Evolutionary conservation across 2,113 vertebrate genomes (phyloP), one percentile per base, ranked within the genome.

Genomic region (Melozone crissalis): DNA sequence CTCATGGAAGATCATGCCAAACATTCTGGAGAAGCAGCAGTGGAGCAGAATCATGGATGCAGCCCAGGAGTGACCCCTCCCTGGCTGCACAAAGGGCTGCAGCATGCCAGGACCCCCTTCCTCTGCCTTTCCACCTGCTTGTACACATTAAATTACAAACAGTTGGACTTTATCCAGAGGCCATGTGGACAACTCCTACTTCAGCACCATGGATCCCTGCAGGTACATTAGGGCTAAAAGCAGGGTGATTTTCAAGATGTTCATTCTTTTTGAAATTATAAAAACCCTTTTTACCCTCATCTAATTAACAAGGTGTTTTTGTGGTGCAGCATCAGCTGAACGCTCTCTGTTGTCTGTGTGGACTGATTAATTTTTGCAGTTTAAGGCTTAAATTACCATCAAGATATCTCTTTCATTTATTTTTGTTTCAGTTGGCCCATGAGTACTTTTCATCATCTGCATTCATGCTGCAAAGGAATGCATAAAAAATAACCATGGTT

Each of bases 211-310:
- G 63, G 39, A 76, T 94, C 74, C 68, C 71, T 84, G 39, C 83
- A 92, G 77, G 68, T 82, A 49, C 35, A 77, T 97, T 77, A 87
- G 84, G 73, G 91, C 92, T 92, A 95, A 96, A 93, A 95, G 87
- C 89, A 88, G 75, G 68, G 67, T 94, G 94, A 92, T 97, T 97
- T 97, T 93, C 96, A 95, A 97, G 90, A 87, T 61, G 51, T 87
- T 95, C 33, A 33, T 75, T 31, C 52, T 90, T 74, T 75, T 20
- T 74, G 35, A 93, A 81, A 76, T 12, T 20, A 22, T 35, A 41
- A 69, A 82, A 69, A 2, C 1, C 6, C 7, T 11, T 62, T 86
- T 73, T 39, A 61, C 67, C 17, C n/a, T 82, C 4, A 11, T 79
- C 62, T 82, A 0, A 65, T 84, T 72, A 77, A 57, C 0, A 0